phyloP scores from a whole-genome alignment of 2,113 vertebrate species.

The Anser cygnoides region DNA sequence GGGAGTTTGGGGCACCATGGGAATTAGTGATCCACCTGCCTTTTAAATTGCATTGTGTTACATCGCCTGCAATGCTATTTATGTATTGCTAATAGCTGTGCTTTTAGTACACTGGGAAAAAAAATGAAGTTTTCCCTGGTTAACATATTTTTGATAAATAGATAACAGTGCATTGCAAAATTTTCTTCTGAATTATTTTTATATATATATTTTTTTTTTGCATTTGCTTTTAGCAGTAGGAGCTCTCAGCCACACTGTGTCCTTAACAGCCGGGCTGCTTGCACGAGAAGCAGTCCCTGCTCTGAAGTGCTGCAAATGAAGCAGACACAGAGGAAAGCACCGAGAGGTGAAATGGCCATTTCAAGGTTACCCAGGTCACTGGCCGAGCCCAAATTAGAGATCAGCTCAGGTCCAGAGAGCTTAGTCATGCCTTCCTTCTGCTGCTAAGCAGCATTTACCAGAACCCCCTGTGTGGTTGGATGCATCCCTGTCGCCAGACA shows the following conservation, averaged over 20 bases:
- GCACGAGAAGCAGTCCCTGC: background rate
- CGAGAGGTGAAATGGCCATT: background rate
- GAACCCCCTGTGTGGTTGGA: background rate
- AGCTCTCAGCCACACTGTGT: background rate
- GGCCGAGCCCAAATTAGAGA: background rate
- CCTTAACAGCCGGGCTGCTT: background rate
- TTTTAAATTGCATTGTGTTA: background rate
- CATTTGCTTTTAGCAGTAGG: background rate
- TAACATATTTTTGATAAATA: background rate
- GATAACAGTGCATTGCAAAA: background rate
- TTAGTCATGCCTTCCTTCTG: background rate
- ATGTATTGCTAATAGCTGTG: background rate
- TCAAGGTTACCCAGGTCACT: background rate
- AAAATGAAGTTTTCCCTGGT: background rate
- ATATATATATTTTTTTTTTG: background rate
- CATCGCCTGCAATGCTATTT: background rate
- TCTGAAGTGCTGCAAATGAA: background rate
- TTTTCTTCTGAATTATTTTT: background rate
- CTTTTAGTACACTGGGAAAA: background rate
- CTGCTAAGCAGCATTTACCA: background rate
- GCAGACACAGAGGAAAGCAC: background rate
- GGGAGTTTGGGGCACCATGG: background rate
- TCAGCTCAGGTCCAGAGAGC: background rate
- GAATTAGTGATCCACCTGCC: background rate
- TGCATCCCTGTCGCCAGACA: background rate